A percentile compares a stretch with the other conserved stretches of the same genome.
phyloP scores from a whole-genome alignment of 2,888 invertebrate species.

The Trachelus tabidus region DNA sequence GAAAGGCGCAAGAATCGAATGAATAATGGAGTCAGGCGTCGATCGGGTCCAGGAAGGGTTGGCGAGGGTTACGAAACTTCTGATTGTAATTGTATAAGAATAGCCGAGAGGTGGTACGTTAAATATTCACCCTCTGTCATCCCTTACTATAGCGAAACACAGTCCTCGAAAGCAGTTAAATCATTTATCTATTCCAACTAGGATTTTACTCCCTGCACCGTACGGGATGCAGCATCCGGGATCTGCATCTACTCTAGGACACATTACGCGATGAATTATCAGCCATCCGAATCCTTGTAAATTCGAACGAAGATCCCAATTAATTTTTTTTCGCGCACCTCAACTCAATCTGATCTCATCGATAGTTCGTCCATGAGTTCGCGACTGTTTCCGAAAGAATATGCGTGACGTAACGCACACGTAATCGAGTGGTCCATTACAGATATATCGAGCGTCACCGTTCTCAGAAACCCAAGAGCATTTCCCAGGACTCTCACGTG shows the following conservation, averaged over 20 bases:
- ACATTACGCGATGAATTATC: neutral
- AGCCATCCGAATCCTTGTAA: neutral
- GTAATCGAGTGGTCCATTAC: neutral
- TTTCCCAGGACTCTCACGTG: conserved; percentile 16
- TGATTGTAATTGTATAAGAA: neutral
- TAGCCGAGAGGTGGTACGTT: neutral
- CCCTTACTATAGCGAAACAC: neutral
- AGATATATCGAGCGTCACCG: neutral
- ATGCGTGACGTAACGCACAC: neutral
- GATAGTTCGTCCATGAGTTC: neutral
- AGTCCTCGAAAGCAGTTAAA: neutral
- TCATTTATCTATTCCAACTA: neutral
- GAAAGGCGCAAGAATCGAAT: neutral
- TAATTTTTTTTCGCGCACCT: neutral
- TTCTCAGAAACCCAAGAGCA: neutral
- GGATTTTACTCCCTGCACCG: neutral
- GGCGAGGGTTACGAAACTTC: neutral
- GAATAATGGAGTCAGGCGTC: neutral
- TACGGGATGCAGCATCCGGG: neutral
- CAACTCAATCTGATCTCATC: no score
- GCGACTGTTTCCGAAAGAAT: no score
- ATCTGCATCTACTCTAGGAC: neutral
- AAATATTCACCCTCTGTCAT: neutral
- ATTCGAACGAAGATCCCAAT: neutral
- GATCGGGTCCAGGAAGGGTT: neutral